Percentiles rank a stretch among this genome's conserved stretches.
Conservation (phyloP, 1,140 invertebrate genomes). For the Octopus bimaculoides region DNA sequence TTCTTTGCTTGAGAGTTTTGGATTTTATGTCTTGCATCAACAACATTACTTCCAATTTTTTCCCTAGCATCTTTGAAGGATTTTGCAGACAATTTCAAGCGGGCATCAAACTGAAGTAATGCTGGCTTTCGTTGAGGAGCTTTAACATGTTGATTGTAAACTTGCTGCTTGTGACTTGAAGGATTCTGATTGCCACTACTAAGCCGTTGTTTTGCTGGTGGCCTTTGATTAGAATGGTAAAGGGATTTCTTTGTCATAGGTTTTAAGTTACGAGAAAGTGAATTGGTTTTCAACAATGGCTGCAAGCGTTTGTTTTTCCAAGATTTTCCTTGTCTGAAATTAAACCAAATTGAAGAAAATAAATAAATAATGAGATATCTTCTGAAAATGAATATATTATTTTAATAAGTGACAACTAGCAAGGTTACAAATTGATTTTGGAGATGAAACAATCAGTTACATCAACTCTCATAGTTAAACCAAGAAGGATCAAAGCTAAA, state of each 20-base stretch:
- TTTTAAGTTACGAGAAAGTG: too few relatives aligned
- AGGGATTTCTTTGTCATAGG: background rate
- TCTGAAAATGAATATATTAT: too few relatives aligned
- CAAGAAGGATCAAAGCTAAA: too few relatives aligned
- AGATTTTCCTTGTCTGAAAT: too few relatives aligned
- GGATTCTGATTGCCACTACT: background rate
- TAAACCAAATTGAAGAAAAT: too few relatives aligned
- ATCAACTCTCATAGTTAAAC: too few relatives aligned
- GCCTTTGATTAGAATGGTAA: background rate
- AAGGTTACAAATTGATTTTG: too few relatives aligned
- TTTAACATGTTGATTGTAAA: background rate
- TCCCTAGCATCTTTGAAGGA: constrained; percentile 3
- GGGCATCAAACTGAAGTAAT: constrained; percentile 5
- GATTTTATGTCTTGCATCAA: constrained; percentile 6
- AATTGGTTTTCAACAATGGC: too few relatives aligned
- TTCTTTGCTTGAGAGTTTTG: constrained; percentile 6
- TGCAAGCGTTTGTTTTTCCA: too few relatives aligned
- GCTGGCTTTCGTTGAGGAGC: background rate
- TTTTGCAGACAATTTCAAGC: background rate
- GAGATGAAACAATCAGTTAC: too few relatives aligned
- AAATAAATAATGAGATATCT: too few relatives aligned
- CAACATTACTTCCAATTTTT: constrained; percentile 3
- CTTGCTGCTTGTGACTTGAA: background rate
- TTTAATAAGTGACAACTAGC: too few relatives aligned
- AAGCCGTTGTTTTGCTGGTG: background rate